Evolutionary conservation across 2,797 vertebrate species (phyloP), one percentile per base, ranked within the genome.

Genomic region (Sebastes taczanowskii): DNA sequence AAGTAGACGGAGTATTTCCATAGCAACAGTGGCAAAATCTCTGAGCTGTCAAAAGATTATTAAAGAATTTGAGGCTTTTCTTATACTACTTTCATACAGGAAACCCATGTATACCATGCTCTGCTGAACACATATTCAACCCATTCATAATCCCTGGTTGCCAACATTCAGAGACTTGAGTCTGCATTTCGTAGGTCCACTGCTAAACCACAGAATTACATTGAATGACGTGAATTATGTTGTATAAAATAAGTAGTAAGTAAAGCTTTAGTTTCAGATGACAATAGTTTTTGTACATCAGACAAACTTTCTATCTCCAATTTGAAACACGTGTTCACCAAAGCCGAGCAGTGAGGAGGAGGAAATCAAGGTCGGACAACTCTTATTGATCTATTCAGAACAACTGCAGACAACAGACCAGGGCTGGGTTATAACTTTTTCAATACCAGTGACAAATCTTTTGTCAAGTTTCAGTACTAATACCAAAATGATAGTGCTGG

Each of bases 1-100:
- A 38, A 68, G 63, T 6, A 80, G 80, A 76, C 32, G 0, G 23
- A 69, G 35, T 66, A 83, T 86, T 77, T 75, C 80, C 86, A 85
- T 76, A 78, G 87, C 68, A 87, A 89, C 75, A 0, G 68, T 25
- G 42, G 70, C 32, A 76, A 83, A 86, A 80, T 85, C 35, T 84
- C 52, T 74, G 62, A 18, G 70, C 61, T 86, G 86, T 90, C 83
- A 76, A 77, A 87, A 85, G 69, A 83, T 86, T 78, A 84, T 81
- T 90, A 59, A 82, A 86, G 86, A 72, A 88, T 89, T 88, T 81
- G 81, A 84, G 64, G 74, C 38, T 67, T 81, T 82, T 78, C 71
- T 76, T 63, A 53, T 60, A 34, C 70, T 64, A 61, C 69, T 68
- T 81, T 71, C 71, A 81, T 56, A 79, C 55, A 66, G 60, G 38